phyloP scores from a whole-genome alignment of 2,888 invertebrate species.

The Furcula furcula region DNA sequence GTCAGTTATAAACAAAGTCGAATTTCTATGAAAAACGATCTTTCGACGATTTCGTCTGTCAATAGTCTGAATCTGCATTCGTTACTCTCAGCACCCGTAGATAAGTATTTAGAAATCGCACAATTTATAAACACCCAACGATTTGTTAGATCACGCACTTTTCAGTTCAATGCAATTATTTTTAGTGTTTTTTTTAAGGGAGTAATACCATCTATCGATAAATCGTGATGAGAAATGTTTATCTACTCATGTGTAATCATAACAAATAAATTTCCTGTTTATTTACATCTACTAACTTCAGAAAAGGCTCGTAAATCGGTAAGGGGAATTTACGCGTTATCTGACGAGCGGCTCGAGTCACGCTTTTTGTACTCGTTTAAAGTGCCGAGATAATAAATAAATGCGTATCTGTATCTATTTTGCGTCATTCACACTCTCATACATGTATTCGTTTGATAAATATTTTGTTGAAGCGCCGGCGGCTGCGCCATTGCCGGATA shows the following conservation, averaged over 20 bases:
- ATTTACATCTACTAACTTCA: conserved; percentile 13
- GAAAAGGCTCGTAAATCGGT: conserved; percentile 26
- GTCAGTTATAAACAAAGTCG: not conserved
- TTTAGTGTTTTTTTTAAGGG: not conserved
- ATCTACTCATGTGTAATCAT: conserved; percentile 14
- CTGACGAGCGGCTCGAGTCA: conserved; percentile 9
- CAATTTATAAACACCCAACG: too few species aligned
- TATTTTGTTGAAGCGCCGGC: conserved; percentile 27
- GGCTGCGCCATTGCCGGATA: too few species aligned
- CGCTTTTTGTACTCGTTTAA: conserved; percentile 40
- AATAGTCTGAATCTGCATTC: not conserved
- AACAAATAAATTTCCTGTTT: conserved; percentile 18
- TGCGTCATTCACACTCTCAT: conserved; percentile 40
- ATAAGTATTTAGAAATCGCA: not conserved
- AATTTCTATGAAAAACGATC: not conserved
- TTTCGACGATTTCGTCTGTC: not conserved
- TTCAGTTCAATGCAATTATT: not conserved
- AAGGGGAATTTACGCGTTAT: conserved; percentile 19
- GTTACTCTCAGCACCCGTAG: not conserved
- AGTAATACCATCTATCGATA: not conserved
- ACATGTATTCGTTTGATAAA: conserved; percentile 30
- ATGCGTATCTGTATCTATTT: conserved; percentile 30
- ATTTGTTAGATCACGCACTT: too few species aligned
- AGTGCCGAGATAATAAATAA: conserved; percentile 39
- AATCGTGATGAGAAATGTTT: conserved; percentile 13